Evolutionary conservation across 2,888 invertebrate genomes (phyloP).

Genomic region (Steinernema carpocapsae): DNA sequence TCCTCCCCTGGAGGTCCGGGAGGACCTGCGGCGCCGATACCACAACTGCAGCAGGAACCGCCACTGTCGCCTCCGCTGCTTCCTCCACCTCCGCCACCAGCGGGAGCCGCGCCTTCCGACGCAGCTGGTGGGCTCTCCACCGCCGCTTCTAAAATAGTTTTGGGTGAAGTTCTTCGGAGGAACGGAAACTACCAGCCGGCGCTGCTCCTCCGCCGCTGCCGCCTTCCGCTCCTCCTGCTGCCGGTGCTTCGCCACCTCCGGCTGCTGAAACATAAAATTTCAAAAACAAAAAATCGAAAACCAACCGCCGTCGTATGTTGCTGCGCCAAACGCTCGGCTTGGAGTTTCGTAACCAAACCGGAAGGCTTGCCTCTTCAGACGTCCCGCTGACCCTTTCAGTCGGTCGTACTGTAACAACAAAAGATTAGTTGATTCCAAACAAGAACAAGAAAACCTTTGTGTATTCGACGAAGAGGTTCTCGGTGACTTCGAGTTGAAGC

Average conservation of each 20-base stretch:
- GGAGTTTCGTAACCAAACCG: slow-evolving; percentile 23
- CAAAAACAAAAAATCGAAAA: background rate
- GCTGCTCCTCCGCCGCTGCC: background rate
- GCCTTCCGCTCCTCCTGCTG: background rate
- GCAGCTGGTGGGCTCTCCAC: slow-evolving; percentile 8
- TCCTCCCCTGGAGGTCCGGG: slow-evolving; percentile 30
- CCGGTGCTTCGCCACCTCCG: background rate
- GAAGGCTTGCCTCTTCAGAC: slow-evolving; percentile 20
- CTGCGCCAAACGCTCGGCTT: slow-evolving; percentile 21
- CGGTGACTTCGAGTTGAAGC: slow-evolving; percentile 16
- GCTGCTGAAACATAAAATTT: background rate
- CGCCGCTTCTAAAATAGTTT: background rate
- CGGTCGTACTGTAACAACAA: slow-evolving; percentile 6
- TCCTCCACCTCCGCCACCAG: slow-evolving; percentile 1
- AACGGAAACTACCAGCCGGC: background rate
- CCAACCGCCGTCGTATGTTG: slow-evolving; percentile 8
- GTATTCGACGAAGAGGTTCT: slow-evolving; percentile 14
- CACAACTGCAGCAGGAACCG: slow-evolving; percentile 23
- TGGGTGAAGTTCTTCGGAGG: too few relatives aligned
- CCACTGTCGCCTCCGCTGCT: background rate
- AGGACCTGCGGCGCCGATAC: slow-evolving; percentile 32
- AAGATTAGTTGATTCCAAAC: too few relatives aligned
- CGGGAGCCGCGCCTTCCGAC: background rate
- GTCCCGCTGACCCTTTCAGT: slow-evolving; percentile 2
- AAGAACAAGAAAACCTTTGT: background rate